Evolutionary conservation across 1,140 invertebrate genomes (phyloP).

Genomic region (Drosophila littoralis): DNA sequence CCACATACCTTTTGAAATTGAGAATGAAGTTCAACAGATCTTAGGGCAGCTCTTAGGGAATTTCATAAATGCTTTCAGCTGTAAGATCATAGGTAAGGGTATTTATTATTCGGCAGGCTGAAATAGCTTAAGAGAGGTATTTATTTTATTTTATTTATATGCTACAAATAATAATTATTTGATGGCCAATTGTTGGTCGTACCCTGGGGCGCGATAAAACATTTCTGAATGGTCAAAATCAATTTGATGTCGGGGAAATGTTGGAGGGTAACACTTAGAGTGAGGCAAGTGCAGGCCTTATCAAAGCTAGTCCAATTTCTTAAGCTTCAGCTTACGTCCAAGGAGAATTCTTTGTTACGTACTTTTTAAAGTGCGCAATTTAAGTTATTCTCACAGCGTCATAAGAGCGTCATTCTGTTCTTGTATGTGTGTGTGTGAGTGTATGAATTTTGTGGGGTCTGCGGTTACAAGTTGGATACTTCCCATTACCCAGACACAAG

Average conservation of each 20-base stretch:
- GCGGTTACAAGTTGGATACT: slow-evolving; percentile 34
- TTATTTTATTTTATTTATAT: neutral
- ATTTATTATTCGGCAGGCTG: neutral
- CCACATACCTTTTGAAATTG: no score
- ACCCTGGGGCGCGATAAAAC: slow-evolving; percentile 9
- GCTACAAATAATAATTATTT: neutral
- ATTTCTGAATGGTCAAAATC: neutral
- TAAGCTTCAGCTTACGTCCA: neutral
- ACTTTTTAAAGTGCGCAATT: slow-evolving; percentile 24
- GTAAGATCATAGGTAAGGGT: neutral
- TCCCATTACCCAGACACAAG: neutral
- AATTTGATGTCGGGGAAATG: no score
- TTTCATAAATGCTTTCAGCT: no score
- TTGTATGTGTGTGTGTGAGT: slow-evolving; percentile 5
- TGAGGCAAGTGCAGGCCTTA: slow-evolving; percentile 24
- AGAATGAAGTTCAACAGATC: no score
- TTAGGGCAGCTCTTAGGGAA: no score
- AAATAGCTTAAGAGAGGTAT: neutral
- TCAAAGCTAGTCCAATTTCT: slow-evolving; percentile 5
- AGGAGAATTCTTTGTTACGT: slow-evolving; percentile 14
- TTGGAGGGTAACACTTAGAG: no score
- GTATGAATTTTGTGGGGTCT: slow-evolving; percentile 22
- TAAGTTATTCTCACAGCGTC: slow-evolving; percentile 16
- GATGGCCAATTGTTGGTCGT: slow-evolving; percentile 5
- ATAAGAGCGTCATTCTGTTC: neutral